Conservation (phyloP, 2,888 invertebrate species). For the Caradrina clavipalpis region DNA sequence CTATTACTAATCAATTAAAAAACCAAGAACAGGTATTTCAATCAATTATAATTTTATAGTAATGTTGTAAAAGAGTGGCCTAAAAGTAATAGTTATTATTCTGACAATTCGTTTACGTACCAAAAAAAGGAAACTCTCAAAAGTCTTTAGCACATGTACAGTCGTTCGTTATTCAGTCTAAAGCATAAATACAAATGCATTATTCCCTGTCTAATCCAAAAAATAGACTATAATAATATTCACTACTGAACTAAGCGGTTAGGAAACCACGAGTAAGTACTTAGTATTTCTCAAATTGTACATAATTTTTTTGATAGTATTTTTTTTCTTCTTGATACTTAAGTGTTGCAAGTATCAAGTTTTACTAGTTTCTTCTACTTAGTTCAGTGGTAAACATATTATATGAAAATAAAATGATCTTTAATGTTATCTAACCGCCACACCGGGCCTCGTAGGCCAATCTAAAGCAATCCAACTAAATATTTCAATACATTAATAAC, state of each 20-base stretch:
- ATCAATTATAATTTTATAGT: slow-evolving; percentile 21
- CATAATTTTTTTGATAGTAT: not conserved
- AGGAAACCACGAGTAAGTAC: not conserved
- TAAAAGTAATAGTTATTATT: slow-evolving; percentile 43
- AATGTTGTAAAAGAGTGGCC: slow-evolving; percentile 43
- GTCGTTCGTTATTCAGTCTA: slow-evolving; percentile 81
- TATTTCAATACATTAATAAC: slow-evolving; percentile 43
- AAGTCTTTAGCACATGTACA: slow-evolving; percentile 83
- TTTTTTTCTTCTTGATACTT: not conserved
- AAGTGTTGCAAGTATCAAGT: not conserved
- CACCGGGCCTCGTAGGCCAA: slow-evolving; percentile 23
- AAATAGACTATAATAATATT: slow-evolving; percentile 31
- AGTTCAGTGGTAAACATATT: slow-evolving; percentile 41
- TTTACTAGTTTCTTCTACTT: slow-evolving; percentile 10
- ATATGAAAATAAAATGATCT: slow-evolving; percentile 45
- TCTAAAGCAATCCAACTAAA: slow-evolving; percentile 38
- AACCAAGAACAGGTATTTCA: slow-evolving; percentile 22
- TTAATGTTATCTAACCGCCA: slow-evolving; percentile 40
- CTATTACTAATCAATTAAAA: slow-evolving; percentile 10
- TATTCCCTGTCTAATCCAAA: slow-evolving; percentile 74
- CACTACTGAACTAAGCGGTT: slow-evolving; percentile 44
- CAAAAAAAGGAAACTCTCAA: slow-evolving; percentile 71
- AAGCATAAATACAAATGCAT: slow-evolving; percentile 81
- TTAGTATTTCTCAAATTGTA: not conserved
- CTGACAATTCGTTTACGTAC: slow-evolving; percentile 46